Evolutionary conservation across 2,113 vertebrate genomes (phyloP), one percentile per base, ranked within the genome.

Genomic region (Spheniscus mendiculus): DNA sequence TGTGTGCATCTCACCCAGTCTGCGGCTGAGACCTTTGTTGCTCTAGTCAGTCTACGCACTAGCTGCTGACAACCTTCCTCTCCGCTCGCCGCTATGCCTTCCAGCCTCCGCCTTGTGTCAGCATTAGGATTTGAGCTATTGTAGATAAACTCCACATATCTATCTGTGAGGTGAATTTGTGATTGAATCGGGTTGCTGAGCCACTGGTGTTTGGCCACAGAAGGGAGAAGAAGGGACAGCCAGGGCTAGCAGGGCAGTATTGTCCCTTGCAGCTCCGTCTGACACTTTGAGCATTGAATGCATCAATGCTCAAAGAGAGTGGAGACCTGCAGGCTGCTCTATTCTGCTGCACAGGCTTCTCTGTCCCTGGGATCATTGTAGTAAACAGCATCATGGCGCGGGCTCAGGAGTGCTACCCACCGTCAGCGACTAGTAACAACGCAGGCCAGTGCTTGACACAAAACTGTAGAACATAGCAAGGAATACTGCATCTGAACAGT

Each of bases 181-280:
- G 32, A n/a, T 3, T 55, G 47, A 18, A 58, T 14, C 0, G 0
- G 30, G 38, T 42, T 3, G 7, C 36, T 52, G 32, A 78, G 40
- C 12, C 50, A 18, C 6, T 20, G 38, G 16, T 72, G 49, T 40
- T 49, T 49, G 32, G 67, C 29, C 62, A 44, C 22, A 83, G 22
- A 16, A 80, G 11, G 30, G 21, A 69, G 44, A 84, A 6, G 49
- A 63, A 83, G 44, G 44, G 11, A 34, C 1, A 5, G 32, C 4
- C 27, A 58, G 56, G 50, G 21, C 27, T 53, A n/a, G 34, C 17
- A 76, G 34, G 52, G 36, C 61, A 56, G 15, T 15, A 26, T 15
- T 47, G 59, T 15, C 52, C 36, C 65, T 56, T 79, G 74, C 55
- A 92, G 44, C 65, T 87, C 44, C 36, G 70, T 16, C 50, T 71